Conservation (phyloP, 2,113 vertebrate genomes). For the Phalacrocorax carbo region DNA sequence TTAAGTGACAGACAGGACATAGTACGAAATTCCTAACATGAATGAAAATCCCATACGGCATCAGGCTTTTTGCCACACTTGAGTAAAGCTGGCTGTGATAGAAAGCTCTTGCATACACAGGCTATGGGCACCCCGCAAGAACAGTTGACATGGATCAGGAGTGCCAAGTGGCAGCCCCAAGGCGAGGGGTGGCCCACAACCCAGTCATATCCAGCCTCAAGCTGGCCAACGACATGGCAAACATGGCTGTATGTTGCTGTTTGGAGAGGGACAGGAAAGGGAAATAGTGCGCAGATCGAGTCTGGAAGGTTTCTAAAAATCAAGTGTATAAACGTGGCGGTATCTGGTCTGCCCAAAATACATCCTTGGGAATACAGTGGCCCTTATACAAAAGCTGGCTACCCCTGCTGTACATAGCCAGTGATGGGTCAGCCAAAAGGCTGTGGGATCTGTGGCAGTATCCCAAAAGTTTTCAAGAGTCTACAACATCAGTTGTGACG, state of each 20-base stretch:
- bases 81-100: neutral
- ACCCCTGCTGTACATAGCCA: neutral
- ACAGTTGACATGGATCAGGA: neutral
- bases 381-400: neutral
- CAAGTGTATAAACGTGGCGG: neutral
- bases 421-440: constrained; percentile 23
- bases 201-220: neutral
- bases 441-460: constrained; percentile 39
- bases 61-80: neutral
- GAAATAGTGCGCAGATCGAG: neutral
- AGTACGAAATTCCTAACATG: neutral
- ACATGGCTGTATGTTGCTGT: neutral
- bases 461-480: neutral
- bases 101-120: neutral
- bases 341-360: constrained; percentile 14
- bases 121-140: neutral
- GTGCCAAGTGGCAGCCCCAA: neutral
- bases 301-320: constrained; percentile 25
- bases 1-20: neutral
- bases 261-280: neutral
- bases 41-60: neutral
- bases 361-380: constrained; percentile 2
- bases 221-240: neutral
- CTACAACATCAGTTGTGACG: neutral
- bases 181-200: neutral